phyloP scores from a whole-genome alignment of 2,113 vertebrate genomes.

The Oostethus manadensis region DNA sequence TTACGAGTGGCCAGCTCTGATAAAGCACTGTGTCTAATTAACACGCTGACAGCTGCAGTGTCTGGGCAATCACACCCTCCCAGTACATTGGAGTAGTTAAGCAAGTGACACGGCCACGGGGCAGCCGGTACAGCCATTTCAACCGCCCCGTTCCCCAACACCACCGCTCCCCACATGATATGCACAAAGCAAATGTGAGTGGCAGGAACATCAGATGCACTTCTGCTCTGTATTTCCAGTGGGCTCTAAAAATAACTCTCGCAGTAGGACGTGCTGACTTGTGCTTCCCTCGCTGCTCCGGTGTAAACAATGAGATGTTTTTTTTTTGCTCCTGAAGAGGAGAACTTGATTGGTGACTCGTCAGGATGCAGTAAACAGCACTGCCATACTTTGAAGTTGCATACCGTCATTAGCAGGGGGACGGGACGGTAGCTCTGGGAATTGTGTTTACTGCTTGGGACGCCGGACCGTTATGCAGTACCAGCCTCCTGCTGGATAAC shows the following conservation, averaged over 20 bases:
- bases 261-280: conserved; percentile 61
- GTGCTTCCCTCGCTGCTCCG: conserved; percentile 39
- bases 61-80: conserved; percentile 67
- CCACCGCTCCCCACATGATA: conserved; percentile 46
- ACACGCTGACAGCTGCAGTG: conserved; percentile 67
- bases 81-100: conserved; percentile 73
- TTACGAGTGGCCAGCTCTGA: conserved; percentile 66
- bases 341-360: conserved; percentile 46
- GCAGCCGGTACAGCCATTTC: conserved; percentile 65
- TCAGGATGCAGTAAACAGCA: conserved; percentile 47
- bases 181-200: conserved; percentile 58
- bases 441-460: conserved; percentile 44
- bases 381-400: conserved; percentile 48
- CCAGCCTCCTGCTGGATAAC: conserved; percentile 23
- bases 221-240: conserved; percentile 3
- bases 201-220: conserved; percentile 58
- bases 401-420: conserved; percentile 51
- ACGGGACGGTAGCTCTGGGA: conserved; percentile 19
- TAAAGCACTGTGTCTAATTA: conserved; percentile 74
- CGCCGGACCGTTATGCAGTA: conserved; percentile 14
- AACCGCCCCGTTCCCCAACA: conserved; percentile 44
- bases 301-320: conserved; percentile 41
- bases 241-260: conserved; percentile 60
- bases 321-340: conserved; percentile 30
- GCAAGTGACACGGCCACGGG: conserved; percentile 62